A percentile compares a stretch with the other conserved stretches of the same genome.
Evolutionary conservation across 2,113 vertebrate species (phyloP).

Genomic region (Formicarius rufipectus): DNA sequence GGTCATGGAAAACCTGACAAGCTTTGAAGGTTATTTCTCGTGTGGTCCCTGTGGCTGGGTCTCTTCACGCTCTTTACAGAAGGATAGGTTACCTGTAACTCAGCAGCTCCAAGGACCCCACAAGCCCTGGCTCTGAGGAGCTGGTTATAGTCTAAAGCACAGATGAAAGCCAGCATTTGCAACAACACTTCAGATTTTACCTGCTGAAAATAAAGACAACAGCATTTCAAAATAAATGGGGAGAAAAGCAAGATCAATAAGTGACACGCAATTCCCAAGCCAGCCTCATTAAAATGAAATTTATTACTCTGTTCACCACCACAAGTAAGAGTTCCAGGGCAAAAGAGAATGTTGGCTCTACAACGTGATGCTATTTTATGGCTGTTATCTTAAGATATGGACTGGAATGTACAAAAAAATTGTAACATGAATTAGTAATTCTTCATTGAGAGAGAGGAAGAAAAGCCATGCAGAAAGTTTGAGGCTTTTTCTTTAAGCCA

Average conservation of each 20-base stretch:
- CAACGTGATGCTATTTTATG: background rate
- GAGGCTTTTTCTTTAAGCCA: background rate
- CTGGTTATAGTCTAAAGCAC: background rate
- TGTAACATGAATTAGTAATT: background rate
- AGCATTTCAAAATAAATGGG: background rate
- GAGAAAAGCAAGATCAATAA: background rate
- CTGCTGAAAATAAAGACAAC: background rate
- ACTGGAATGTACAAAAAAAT: background rate
- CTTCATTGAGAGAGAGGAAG: background rate
- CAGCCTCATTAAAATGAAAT: background rate
- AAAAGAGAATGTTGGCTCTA: background rate
- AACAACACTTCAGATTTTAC: background rate
- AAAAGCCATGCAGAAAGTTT: background rate
- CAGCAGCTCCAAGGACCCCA: background rate
- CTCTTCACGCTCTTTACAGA: rapidly evolving
- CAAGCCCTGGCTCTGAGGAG: background rate
- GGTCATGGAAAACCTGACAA: background rate
- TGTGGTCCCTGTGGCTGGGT: background rate
- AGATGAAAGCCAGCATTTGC: background rate
- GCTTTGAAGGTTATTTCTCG: background rate
- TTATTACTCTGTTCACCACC: background rate
- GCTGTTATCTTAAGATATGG: background rate
- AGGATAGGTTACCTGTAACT: background rate
- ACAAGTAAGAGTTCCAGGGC: background rate
- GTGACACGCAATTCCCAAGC: background rate